These are phyloP conservation scores for Chanos chanos DNA, from an alignment of 2,797 vertebrate species.

Conservation along the genomic window DNA sequence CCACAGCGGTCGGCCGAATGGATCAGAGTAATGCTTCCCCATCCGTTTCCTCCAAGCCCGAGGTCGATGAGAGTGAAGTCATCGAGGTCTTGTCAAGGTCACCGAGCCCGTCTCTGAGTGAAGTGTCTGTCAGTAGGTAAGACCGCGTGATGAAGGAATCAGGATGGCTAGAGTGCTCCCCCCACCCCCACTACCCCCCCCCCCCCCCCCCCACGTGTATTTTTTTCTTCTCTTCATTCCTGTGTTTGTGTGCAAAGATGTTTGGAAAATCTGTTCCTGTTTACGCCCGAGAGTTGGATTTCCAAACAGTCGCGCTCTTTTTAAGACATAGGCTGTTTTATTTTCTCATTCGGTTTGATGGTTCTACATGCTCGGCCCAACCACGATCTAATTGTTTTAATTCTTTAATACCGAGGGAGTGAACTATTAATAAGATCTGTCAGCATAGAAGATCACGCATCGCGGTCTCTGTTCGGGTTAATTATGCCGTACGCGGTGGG, in stretches of 20 bases:
- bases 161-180: too few relatives aligned
- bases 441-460: slow-evolving; percentile 4
- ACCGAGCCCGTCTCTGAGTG: slow-evolving; percentile 61
- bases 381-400: too few relatives aligned
- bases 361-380: too few relatives aligned
- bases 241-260: too few relatives aligned
- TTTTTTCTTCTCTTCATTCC: too few relatives aligned
- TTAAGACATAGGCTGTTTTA: neutral
- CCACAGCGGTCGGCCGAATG: slow-evolving; percentile 6
- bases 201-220: too few relatives aligned
- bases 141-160: neutral
- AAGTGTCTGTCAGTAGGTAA: slow-evolving; percentile 75
- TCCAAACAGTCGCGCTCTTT: too few relatives aligned
- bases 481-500: neutral
- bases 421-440: neutral
- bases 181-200: too few relatives aligned
- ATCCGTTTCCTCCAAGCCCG: slow-evolving; percentile 14
- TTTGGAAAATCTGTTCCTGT: too few relatives aligned
- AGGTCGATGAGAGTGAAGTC: slow-evolving; percentile 33
- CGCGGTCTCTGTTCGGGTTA: neutral
- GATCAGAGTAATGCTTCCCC: slow-evolving; percentile 1
- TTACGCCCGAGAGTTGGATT: too few relatives aligned
- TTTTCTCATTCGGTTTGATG: slow-evolving; percentile 13
- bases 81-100: slow-evolving; percentile 32
- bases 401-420: neutral